These are phyloP conservation scores for Tolypeutes matacus DNA, from an alignment of 2,797 vertebrate genomes.

Conservation along the genomic window DNA sequence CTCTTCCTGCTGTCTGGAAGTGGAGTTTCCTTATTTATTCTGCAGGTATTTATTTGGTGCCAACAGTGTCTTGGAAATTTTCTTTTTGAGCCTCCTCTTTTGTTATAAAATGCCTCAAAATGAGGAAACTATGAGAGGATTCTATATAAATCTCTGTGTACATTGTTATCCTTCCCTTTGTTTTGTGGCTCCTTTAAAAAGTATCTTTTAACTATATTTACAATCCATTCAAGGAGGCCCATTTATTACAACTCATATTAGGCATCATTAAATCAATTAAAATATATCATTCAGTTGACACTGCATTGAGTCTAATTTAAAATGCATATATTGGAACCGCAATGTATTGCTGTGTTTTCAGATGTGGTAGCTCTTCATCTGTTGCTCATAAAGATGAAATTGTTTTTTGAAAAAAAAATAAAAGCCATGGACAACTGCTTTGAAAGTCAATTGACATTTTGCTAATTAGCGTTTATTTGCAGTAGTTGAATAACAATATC, in stretches of 20 bases:
- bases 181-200: conserved; percentile 44
- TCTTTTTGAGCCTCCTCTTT: conserved; percentile 1
- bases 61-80: neutral
- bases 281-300: conserved; percentile 44
- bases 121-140: conserved; percentile 12
- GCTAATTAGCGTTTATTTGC: conserved; percentile 77
- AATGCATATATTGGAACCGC: conserved; percentile 10
- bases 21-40: neutral
- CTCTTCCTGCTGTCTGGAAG: neutral
- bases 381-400: conserved; percentile 61
- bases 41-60: neutral
- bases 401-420: conserved; percentile 70
- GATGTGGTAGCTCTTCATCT: conserved; percentile 50
- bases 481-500: conserved; percentile 75
- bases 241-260: conserved; percentile 59
- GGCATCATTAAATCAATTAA: conserved; percentile 66
- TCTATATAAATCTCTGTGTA: neutral
- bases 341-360: conserved; percentile 50
- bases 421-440: conserved; percentile 69
- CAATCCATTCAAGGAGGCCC: conserved; percentile 14
- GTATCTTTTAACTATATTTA: conserved; percentile 61
- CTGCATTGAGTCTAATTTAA: conserved; percentile 63
- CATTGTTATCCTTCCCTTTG: neutral
- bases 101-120: neutral
- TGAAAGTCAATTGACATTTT: conserved; percentile 79